A percentile compares a stretch with the other conserved stretches of the same genome.
phyloP scores from a whole-genome alignment of 2,888 invertebrate genomes.

The Parelbella ahira region DNA sequence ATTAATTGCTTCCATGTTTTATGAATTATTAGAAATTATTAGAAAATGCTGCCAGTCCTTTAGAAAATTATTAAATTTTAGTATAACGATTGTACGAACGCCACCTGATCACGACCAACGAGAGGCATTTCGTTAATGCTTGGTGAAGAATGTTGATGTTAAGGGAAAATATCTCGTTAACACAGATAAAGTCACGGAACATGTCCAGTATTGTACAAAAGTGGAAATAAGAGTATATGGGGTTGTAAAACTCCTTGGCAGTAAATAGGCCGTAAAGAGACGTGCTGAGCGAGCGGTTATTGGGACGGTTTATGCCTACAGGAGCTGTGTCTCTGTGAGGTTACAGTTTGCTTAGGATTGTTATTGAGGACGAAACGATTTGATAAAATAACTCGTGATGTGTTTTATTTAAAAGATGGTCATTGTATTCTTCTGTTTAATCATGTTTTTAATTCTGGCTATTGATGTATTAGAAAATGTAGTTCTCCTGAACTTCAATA shows the following conservation, averaged over 20 bases:
- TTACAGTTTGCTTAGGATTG: not conserved
- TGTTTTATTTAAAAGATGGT: not conserved
- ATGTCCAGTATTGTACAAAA: conserved; percentile 43
- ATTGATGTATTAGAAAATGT: no score
- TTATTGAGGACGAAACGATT: not conserved
- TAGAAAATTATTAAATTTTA: no score
- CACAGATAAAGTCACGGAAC: conserved; percentile 2
- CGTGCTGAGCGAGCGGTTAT: conserved; percentile 18
- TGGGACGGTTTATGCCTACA: conserved; percentile 16
- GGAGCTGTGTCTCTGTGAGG: conserved; percentile 28
- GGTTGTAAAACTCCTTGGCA: conserved; percentile 63
- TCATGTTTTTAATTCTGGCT: no score
- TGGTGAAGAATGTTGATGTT: no score
- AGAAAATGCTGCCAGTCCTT: no score
- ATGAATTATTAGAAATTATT: no score
- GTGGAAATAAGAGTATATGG: conserved; percentile 47
- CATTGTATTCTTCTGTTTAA: not conserved
- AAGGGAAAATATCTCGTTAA: not conserved
- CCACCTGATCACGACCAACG: no score
- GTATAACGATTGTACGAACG: no score
- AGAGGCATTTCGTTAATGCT: no score
- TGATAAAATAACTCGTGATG: not conserved
- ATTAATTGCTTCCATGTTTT: no score
- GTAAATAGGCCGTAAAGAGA: conserved; percentile 69
- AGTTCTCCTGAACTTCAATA: no score